A percentile compares a stretch with the other conserved stretches of the same genome.
These are phyloP conservation scores for Andrena haemorrhoa DNA, from an alignment of 2,888 invertebrate genomes.

Conservation along the genomic window DNA sequence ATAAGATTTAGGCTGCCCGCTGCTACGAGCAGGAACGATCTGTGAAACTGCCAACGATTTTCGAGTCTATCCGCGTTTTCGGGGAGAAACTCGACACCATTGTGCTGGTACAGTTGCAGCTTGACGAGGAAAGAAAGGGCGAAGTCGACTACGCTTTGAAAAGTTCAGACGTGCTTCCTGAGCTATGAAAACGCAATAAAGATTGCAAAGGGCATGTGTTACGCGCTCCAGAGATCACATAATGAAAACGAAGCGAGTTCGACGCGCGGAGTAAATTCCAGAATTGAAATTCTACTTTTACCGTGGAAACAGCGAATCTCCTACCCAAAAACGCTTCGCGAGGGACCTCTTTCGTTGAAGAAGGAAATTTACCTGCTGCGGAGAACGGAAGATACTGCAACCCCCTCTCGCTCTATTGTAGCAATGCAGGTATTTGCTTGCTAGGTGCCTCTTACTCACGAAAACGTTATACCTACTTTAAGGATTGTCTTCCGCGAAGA, in stretches of 20 bases:
- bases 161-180: not conserved
- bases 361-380: not conserved
- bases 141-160: not conserved
- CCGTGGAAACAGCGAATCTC: not conserved
- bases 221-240: not conserved
- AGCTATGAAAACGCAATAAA: not conserved
- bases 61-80: not conserved
- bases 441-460: not conserved
- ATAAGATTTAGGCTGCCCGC: conserved; percentile 47
- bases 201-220: not conserved
- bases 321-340: not conserved
- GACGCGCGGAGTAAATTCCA: not conserved
- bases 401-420: not conserved
- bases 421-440: not conserved
- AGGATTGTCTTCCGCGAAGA: not conserved
- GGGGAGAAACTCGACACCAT: too few species aligned
- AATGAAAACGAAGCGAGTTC: not conserved
- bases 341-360: not conserved
- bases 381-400: not conserved
- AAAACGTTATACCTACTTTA: not conserved
- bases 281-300: not conserved
- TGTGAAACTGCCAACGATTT: conserved; percentile 6
- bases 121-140: not conserved
- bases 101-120: not conserved
- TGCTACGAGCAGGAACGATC: conserved; percentile 18